Base-by-base conservation (phyloP, 2,888 invertebrate genomes). In the Leucoma salicis region DNA sequence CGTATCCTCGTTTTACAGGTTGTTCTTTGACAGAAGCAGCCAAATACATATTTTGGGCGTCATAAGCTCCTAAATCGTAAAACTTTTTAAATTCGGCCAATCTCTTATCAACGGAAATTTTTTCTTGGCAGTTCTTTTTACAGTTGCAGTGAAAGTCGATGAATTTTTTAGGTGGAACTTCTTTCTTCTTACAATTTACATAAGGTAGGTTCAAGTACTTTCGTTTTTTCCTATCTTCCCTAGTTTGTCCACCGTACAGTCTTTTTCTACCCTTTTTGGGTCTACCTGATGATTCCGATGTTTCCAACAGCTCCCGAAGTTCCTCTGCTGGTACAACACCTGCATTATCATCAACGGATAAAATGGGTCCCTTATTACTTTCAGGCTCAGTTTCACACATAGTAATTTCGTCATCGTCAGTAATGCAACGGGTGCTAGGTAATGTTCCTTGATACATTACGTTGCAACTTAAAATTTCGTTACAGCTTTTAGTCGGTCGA, bases 241-340 rank as follows among this genome's bases (percentile, higher is more conserved):
- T 12, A 3, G 29, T 8, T 14, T 13, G 1, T 8, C 14, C 13
- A 29, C 29, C 29, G 6, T 14, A 29, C 6, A 4, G 12, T 14
- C 13, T 12, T 13, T 29, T 29, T 14, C 29, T 29, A 4, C 16
- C 16, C 6, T 16, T 16, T 16, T 3, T 4, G 6, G 16, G 16
- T 6, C 16, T 16, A 3, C 16, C 16, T 16, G 24, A 11, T 25
- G 4, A 31, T 27, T 10, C 35, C 34, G 31, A 28, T 31, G 35
- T 35, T 11, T 31, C 27, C 31, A 25, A 24, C 14, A 35, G 39
- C 35, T 36, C 42, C 31, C 25, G 2, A 13, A 28, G 27, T 29
- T 35, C 16, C 25, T 14, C 25, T 31, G 1, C 34, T 15, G 38
- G 31, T n/a, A 16, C 33, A 31, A 35, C 33, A 3, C 13, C 25